Evolutionary conservation across 2,888 invertebrate genomes (phyloP).

Genomic region (Eulithis testata): DNA sequence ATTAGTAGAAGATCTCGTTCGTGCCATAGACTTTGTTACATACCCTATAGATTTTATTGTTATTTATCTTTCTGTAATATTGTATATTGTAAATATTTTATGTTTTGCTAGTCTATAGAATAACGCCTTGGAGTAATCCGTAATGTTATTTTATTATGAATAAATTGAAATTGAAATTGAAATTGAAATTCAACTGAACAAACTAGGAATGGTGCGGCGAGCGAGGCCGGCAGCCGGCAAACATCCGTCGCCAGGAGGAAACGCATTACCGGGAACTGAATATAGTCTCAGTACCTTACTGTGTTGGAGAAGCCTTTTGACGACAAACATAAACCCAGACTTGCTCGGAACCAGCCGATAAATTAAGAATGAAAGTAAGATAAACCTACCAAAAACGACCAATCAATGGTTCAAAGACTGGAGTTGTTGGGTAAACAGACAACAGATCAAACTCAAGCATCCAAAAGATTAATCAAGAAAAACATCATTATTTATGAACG

Average conservation of each 20-base stretch:
- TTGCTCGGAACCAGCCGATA: neutral
- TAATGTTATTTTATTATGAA: too few relatives aligned
- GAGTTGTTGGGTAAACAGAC: neutral
- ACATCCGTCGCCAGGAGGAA: slow-evolving; percentile 38
- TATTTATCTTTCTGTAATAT: too few relatives aligned
- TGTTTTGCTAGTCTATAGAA: too few relatives aligned
- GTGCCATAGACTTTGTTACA: too few relatives aligned
- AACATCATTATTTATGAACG: slow-evolving; percentile 16
- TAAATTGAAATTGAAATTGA: too few relatives aligned
- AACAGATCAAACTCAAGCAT: neutral
- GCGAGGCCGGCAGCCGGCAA: slow-evolving; percentile 28
- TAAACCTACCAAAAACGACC: neutral
- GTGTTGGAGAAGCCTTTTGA: neutral
- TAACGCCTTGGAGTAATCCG: too few relatives aligned
- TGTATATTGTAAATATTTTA: too few relatives aligned
- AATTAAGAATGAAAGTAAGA: neutral
- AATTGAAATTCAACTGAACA: slow-evolving; percentile 29
- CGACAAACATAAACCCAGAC: neutral
- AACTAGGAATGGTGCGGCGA: slow-evolving; percentile 28
- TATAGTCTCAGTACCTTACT: slow-evolving; percentile 6
- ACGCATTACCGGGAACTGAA: slow-evolving; percentile 28
- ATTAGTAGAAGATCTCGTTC: too few relatives aligned
- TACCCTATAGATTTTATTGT: too few relatives aligned
- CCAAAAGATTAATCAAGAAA: too few relatives aligned
- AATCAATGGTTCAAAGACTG: neutral